Base-by-base conservation (phyloP, 30 jellyfish, hydroid and myxozoan species). In the Cassiopea xamachana region DNA sequence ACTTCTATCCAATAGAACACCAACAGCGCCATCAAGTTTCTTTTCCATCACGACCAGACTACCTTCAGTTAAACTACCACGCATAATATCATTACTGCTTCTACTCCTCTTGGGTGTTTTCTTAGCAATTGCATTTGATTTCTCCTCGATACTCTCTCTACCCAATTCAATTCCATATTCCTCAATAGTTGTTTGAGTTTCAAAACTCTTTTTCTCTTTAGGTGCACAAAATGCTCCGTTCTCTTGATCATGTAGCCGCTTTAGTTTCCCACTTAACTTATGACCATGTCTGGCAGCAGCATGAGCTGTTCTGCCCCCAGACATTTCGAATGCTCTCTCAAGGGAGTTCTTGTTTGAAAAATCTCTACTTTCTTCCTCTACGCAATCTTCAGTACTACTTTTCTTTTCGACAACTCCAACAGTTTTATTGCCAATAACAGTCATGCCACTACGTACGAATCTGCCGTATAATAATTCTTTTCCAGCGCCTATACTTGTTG, bases 261-360 rank as follows among this genome's bases (percentile, higher is more conserved):
- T 92, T 74, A 96, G 75, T 81, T 96, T 96, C 47, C 99, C 99
- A 84, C 76, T 83, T 80, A 96, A 69, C 51, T 79, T 83, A 62
- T 88, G 96, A 47, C 99, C 99, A 85, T 96, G 99, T 16, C 99
- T 87, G 9, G 99, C 99, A 8, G 98, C 99, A 79, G 92, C 92
- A 50, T 96, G 99, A 19, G 96, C 99, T 1, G 99, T 96, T 51
- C 93, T 81, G 1, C 99, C 99, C 2, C 97, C 97, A 1, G 99
- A 87, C 74, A 80, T 46, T 69, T 83, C 77, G 69, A 86, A 96
- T 17, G 92, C 97, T 69, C 89, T 84, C 45, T 96, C 98, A 48
- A 96, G 97, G 9, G 97, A 85, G 68, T 94, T 97, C 68, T 73
- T 86, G 2, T 79, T 86, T 12, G 94, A 95, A 18, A 82, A 85